Percentiles rank a stretch among this genome's conserved stretches.
These are phyloP conservation scores for Addax nasomaculatus DNA, from an alignment of 2,113 vertebrate species.

Conservation along the genomic window DNA sequence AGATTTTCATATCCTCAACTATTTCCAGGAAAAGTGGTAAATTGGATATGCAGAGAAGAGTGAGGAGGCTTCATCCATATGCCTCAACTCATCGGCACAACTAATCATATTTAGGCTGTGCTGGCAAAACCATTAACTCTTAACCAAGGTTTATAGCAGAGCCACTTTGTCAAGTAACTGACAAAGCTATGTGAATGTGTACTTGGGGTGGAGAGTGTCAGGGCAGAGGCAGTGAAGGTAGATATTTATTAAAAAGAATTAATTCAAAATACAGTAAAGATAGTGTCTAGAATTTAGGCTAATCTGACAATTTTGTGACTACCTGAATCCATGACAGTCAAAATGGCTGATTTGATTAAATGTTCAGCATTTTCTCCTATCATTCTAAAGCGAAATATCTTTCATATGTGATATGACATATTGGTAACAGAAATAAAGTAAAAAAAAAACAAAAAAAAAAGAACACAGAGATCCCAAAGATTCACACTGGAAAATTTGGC, in stretches of 20 bases:
- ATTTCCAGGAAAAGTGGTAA: slow-evolving; percentile 45
- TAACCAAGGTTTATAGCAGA: slow-evolving; percentile 22
- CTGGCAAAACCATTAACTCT: not conserved
- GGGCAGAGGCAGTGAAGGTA: not conserved
- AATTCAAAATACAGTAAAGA: not conserved
- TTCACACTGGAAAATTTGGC: not conserved
- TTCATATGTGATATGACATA: not conserved
- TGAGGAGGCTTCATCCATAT: not conserved
- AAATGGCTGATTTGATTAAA: not conserved
- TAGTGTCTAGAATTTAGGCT: not conserved
- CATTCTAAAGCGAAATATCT: not conserved
- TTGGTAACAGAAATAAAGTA: not conserved
- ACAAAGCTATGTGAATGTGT: not conserved
- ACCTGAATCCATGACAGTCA: not conserved
- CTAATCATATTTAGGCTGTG: not conserved
- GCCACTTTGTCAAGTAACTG: not conserved
- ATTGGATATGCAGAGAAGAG: not conserved
- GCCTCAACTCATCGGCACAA: not conserved
- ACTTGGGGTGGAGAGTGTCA: not conserved
- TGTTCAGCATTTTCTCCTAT: not conserved
- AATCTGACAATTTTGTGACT: not conserved
- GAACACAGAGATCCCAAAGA: not conserved
- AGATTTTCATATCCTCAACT: slow-evolving; percentile 32
- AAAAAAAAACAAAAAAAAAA: not conserved
- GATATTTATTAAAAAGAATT: not conserved